Evolutionary conservation across 2,797 vertebrate genomes (phyloP), one percentile per base, ranked within the genome.

Genomic region (Epinephelus awoara): DNA sequence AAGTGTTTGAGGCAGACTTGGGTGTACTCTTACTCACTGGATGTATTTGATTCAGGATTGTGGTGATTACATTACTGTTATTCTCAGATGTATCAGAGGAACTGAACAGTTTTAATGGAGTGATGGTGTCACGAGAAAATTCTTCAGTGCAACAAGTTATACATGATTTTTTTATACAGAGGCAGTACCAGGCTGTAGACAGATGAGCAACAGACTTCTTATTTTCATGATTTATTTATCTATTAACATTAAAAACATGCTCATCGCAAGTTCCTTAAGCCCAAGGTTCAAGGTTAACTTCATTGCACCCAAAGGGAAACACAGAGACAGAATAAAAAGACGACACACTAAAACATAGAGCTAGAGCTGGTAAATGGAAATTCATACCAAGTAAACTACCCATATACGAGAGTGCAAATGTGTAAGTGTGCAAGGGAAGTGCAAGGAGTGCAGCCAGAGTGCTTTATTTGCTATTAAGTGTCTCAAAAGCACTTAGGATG

Each of bases 51-150:
- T 42, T 25, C 56, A 67, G 7, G 46, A 52, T 50, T 63, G 50
- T 77, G 58, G 59, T 52, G 21, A 70, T 89, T 78, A 44, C 10
- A 23, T 84, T 80, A 71, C 18, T 47, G 19, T 64, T 64, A 4
- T 64, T 49, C 44, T 63, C 11, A 42, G 15, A 72, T 34, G 71
- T 21, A 21, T 49, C 40, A 40, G 49, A 58, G 25, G 27, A 79
- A 47, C 47, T 71, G 52, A 54, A 68, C 47, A 46, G n/a, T 81
- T 59, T 64, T 21, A 75, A 59, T 57, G 25, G 67, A 44, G 23
- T 59, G 63, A 44, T 58, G 71, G 59, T 54, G 72, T 75, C 63
- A 55, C 5, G 21, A 77, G 49, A 8, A 34, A 8, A 68, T 44
- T 23, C 47, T 21, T 58, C 11, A 23, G 42, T 61, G 46, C 12